Base-by-base conservation (phyloP, 2,797 vertebrate species). In the Chaetophractus vellerosus region DNA sequence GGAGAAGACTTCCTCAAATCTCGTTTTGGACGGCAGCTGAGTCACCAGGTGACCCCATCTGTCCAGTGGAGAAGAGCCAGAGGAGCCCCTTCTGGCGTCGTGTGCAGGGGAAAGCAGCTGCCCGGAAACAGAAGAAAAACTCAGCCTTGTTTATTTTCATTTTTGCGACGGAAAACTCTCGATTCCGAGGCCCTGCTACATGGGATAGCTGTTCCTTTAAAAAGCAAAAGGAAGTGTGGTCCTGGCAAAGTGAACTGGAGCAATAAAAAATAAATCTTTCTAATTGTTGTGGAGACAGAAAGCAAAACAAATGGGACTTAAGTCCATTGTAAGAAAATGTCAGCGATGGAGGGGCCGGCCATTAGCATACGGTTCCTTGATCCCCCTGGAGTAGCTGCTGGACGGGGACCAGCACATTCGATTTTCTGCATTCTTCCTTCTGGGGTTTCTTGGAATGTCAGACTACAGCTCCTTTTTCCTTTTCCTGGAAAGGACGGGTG, bases 221-320 rank as follows among this genome's bases (percentile, higher is more conserved):
- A 96, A 95, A 98, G 87, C 86, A 98, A 52, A 96, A 98, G 97
- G 97, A 98, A 98, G 97, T 93, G 97, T 96, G 97, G 97, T 97
- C 96, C 98, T 98, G 98, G 98, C 98, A 98, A 97, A 93, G 90
- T 11, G 31, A 89, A 90, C 95, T 3, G 1, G 72, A 97, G 97
- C 97, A 98, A 98, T 98, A 98, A 98, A 98, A 98, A 98, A 98
- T 98, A 98, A 98, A 98, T 98, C 98, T 98, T 92, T 75, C 97
- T 98, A 98, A 98, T 98, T 98, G 98, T 98, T 98, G 98, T 98
- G 98, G 98, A 98, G 98, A 98, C 98, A 98, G 98, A 98, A 98
- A 98, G 97, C 97, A 98, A 98, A 98, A 98, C 98, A 98, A 98
- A 98, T 96, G 72, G 90, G 96, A 80, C 98, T 98, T 98, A 98